A percentile compares a stretch with the other conserved stretches of the same genome.
Evolutionary conservation across 2,888 invertebrate genomes (phyloP).

Genomic region (Dryadula phaetusa): DNA sequence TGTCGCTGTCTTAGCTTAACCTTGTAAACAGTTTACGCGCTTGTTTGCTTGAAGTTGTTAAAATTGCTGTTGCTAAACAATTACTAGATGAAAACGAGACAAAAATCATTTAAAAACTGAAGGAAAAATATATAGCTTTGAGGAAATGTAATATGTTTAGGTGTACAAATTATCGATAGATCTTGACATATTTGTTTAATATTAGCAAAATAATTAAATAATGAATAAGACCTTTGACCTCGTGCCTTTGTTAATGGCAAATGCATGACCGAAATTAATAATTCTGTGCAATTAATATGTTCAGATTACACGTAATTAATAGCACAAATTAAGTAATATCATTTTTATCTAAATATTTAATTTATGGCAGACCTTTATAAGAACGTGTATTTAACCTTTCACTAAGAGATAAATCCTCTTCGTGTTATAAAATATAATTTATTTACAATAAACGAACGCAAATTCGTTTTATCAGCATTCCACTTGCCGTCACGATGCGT

Average conservation of each 20-base stretch:
- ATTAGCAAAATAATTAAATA: neutral
- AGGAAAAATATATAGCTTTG: neutral
- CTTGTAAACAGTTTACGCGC: neutral
- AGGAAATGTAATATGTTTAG: neutral
- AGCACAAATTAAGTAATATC: slow-evolving; percentile 18
- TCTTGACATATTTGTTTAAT: neutral
- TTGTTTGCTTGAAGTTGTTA: neutral
- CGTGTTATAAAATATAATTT: slow-evolving; percentile 3
- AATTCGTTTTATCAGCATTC: slow-evolving; percentile 19
- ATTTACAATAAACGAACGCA: slow-evolving; percentile 15
- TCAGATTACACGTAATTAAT: slow-evolving; percentile 8
- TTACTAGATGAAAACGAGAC: neutral
- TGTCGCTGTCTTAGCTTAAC: neutral
- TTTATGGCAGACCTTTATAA: slow-evolving; percentile 12
- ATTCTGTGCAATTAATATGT: neutral
- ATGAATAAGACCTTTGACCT: neutral
- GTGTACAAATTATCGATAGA: neutral
- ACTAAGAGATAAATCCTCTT: slow-evolving; percentile 19
- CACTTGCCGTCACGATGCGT: slow-evolving; percentile 14
- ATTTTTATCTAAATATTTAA: slow-evolving; percentile 22
- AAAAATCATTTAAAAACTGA: neutral
- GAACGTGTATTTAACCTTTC: slow-evolving; percentile 25
- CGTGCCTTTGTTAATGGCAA: neutral
- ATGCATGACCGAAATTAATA: neutral
- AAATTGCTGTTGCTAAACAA: neutral